Percentiles rank a stretch among this genome's conserved stretches.
phyloP scores from a whole-genome alignment of 2,888 invertebrate species.

The Sylvicola fuscatus region DNA sequence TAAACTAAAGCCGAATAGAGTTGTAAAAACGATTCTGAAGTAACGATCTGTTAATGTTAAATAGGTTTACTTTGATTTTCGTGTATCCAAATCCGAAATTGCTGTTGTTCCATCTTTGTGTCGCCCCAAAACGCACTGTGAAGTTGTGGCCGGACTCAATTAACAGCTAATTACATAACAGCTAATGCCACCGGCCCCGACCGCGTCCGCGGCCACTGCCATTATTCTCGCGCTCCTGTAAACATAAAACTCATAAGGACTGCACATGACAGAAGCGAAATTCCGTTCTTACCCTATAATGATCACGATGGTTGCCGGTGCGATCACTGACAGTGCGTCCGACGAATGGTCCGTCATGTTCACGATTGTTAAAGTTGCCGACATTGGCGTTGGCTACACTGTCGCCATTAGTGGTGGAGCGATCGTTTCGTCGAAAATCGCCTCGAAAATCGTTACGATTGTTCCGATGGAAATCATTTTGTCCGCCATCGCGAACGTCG shows the following conservation, averaged over 20 bases:
- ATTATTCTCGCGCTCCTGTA: slow-evolving; percentile 8
- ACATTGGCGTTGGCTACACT: slow-evolving; percentile 5
- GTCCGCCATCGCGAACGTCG: slow-evolving; percentile 4
- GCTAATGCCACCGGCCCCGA: slow-evolving; percentile 6
- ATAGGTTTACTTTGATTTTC: too few species aligned
- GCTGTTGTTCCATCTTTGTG: too few species aligned
- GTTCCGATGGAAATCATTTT: slow-evolving; percentile 7
- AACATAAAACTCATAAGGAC: too few species aligned
- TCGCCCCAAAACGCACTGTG: too few species aligned
- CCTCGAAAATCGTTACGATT: slow-evolving; percentile 4
- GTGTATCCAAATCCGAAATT: too few species aligned
- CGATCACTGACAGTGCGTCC: slow-evolving; percentile 5
- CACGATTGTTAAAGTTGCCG: slow-evolving; percentile 1
- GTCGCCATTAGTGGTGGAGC: slow-evolving; percentile 4
- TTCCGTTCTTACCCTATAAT: slow-evolving; percentile 9
- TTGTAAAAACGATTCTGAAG: too few species aligned
- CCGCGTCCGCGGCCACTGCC: slow-evolving; percentile 7
- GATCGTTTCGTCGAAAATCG: slow-evolving; percentile 6
- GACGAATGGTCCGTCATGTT: not conserved
- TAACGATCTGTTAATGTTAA: too few species aligned
- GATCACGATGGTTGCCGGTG: slow-evolving; percentile 7
- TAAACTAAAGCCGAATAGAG: too few species aligned
- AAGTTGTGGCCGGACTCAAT: too few species aligned
- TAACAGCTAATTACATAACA: too few species aligned
- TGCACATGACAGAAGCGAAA: too few species aligned